phyloP scores from a whole-genome alignment of 2,797 vertebrate species.

The Capromys pilorides region DNA sequence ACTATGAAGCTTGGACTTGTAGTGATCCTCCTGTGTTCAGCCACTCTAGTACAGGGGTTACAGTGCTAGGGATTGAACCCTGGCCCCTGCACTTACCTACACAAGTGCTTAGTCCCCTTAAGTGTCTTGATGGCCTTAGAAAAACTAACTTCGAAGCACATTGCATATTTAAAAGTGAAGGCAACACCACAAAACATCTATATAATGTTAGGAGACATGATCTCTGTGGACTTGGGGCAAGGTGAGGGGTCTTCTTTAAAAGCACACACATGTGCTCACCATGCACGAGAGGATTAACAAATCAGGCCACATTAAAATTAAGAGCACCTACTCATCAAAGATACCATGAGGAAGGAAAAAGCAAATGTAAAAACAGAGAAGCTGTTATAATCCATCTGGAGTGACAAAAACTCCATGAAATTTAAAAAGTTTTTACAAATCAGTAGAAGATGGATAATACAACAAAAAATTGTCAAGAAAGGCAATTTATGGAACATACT shows the following conservation, averaged over 20 bases:
- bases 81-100: too few relatives aligned
- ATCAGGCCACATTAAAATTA: constrained; percentile 22
- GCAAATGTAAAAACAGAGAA: neutral
- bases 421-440: neutral
- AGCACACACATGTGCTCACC: neutral
- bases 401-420: neutral
- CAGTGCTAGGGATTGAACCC: too few relatives aligned
- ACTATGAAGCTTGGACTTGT: too few relatives aligned
- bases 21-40: too few relatives aligned
- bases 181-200: neutral
- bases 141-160: constrained; percentile 21
- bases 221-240: neutral
- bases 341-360: neutral
- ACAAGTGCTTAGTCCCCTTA: too few relatives aligned
- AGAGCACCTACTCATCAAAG: constrained; percentile 40
- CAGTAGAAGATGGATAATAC: neutral
- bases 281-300: neutral
- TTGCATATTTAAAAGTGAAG: constrained; percentile 31
- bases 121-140: too few relatives aligned
- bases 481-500: neutral
- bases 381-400: neutral
- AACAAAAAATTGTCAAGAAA: neutral
- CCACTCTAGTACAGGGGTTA: too few relatives aligned
- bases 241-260: neutral
- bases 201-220: neutral